Conservation (phyloP, 2,797 vertebrate genomes). For the Enteromius paludinosus region DNA sequence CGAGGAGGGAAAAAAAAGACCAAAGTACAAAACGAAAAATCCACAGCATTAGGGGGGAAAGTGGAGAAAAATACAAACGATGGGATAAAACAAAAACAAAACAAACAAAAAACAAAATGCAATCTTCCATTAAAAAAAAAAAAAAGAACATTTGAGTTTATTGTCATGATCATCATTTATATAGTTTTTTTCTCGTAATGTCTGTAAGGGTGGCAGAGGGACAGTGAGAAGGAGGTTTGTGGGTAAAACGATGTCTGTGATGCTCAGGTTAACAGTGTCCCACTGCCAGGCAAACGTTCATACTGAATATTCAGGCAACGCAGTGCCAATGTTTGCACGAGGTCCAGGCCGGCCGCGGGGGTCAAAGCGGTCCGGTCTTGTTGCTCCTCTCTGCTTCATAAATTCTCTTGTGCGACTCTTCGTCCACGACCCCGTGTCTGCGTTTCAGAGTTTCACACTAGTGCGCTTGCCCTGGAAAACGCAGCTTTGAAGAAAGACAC, state of each 20-base stretch:
- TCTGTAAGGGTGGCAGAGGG: conserved; percentile 65
- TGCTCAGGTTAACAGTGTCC: conserved; percentile 53
- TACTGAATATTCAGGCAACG: conserved; percentile 54
- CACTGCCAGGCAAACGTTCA: conserved; percentile 41
- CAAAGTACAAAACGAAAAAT: conserved; percentile 61
- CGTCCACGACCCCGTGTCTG: conserved; percentile 65
- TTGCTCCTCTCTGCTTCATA: conserved; percentile 51
- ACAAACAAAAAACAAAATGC: conserved; percentile 58
- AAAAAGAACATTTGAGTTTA: conserved; percentile 37
- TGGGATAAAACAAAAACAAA: conserved; percentile 69
- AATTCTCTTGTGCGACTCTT: conserved; percentile 55
- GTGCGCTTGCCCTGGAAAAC: conserved; percentile 63
- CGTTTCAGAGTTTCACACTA: conserved; percentile 57
- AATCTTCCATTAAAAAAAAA: conserved; percentile 61
- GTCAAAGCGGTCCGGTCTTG: conserved; percentile 58
- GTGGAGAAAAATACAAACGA: conserved; percentile 56
- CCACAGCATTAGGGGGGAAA: conserved; percentile 59
- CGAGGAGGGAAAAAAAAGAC: conserved; percentile 50
- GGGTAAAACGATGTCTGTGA: conserved; percentile 62
- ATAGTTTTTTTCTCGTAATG: conserved; percentile 67
- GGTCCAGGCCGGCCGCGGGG: conserved; percentile 24
- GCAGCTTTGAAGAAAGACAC: conserved; percentile 73
- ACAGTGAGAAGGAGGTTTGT: conserved; percentile 50
- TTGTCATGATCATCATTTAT: conserved; percentile 71
- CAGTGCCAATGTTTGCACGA: conserved; percentile 53